Conservation (phyloP, 1,140 invertebrate species). For the Battus philenor region DNA sequence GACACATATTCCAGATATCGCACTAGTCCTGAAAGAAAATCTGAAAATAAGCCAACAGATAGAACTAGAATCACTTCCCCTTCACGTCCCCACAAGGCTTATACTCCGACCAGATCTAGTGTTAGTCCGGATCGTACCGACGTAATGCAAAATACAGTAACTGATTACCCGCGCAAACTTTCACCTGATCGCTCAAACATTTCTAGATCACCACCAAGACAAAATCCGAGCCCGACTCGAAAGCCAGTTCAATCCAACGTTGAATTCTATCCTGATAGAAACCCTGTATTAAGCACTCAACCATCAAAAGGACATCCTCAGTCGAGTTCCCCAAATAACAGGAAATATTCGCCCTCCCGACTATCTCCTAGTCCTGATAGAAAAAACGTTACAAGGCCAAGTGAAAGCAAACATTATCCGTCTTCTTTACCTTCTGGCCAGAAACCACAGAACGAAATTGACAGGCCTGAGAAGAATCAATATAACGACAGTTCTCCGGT, state of each 20-base stretch:
- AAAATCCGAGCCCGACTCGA: constrained; percentile 5
- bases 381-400: constrained; percentile 25
- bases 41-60: neutral
- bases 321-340: neutral
- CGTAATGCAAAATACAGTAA: neutral
- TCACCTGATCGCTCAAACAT: constrained; percentile 3
- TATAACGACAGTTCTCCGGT: constrained; percentile 5
- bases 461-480: constrained; percentile 25
- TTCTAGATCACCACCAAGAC: neutral
- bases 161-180: neutral
- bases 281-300: neutral
- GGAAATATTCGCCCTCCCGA: constrained; percentile 8
- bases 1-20: neutral
- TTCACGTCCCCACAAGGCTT: neutral
- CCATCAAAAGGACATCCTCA: neutral
- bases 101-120: neutral
- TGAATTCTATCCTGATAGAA: neutral
- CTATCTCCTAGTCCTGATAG: constrained; percentile 29
- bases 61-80: neutral
- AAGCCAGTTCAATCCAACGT: neutral
- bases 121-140: neutral
- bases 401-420: constrained; percentile 16
- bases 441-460: constrained; percentile 15
- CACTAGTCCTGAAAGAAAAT: neutral
- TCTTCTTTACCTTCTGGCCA: neutral